Evolutionary conservation across 2,113 vertebrate species (phyloP), one percentile per base, ranked within the genome.

Genomic region (Mesitornis unicolor): DNA sequence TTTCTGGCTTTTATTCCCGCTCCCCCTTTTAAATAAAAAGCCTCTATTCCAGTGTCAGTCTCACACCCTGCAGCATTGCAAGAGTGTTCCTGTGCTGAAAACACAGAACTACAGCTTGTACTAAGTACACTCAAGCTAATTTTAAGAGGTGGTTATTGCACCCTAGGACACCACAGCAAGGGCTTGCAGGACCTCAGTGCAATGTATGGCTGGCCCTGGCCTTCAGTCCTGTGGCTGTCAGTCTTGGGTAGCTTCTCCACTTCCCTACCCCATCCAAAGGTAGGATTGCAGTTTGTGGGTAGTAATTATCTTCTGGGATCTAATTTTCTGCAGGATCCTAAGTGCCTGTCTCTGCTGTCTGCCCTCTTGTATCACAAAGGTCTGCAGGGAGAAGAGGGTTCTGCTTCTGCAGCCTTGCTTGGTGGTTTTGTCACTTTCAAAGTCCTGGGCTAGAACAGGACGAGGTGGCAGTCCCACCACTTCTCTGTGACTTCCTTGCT

Each of bases 201-300:
- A 2, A 13, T 7, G 21, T 15, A 31, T 33, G 42, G 13, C 31
- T 11, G 12, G 13, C 28, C 31, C n/a, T 17, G 8, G 36, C 18
- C 28, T 4, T 22, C 40, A 40, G 10, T 65, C 35, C 33, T 25
- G 8, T 16, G 24, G 26, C 56, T 48, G 22, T 22, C 20, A 10
- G 24, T 48, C n/a, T 29, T 16, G 25, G n/a, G 43, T 33, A 14
- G 48, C 33, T 61, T 33, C 31, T 48, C 40, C 24, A 5, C 10
- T 29, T 67, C 24, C 3, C 1, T 24, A 4, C 0, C 1, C 53
- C 38, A 4, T 16, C 25, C 9, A 1, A 25, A 24, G 38, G 7
- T 3, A 10, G 47, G 35, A 19, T 10, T n/a, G 71, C 14, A 10
- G 36, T 22, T 28, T 2, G 1, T 15, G 45, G 19, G 17, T 28